These are phyloP conservation scores for Panopea generosa DNA, from an alignment of 2,888 invertebrate species.

Conservation along the genomic window DNA sequence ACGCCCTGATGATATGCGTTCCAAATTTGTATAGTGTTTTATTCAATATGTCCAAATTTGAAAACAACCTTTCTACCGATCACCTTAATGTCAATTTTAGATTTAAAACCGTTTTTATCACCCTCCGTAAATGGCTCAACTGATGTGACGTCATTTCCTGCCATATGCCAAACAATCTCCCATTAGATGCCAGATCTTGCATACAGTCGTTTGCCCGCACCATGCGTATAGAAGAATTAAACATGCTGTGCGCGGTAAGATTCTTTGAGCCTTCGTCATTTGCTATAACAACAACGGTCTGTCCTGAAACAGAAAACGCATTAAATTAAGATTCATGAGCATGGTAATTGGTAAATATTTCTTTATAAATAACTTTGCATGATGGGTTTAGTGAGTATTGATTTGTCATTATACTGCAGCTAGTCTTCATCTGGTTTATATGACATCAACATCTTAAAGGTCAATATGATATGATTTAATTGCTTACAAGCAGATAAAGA, in stretches of 20 bases:
- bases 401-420: too few species aligned
- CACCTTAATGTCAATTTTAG: slow-evolving; percentile 26
- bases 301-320: slow-evolving; percentile 63
- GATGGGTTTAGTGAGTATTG: too few species aligned
- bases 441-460: too few species aligned
- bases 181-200: slow-evolving; percentile 77
- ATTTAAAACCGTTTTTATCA: slow-evolving; percentile 68
- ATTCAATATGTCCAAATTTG: neutral
- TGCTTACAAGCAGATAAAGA: too few species aligned
- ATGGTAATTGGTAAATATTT: too few species aligned
- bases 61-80: neutral
- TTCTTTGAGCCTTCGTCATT: slow-evolving; percentile 79
- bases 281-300: slow-evolving; percentile 71
- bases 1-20: too few species aligned
- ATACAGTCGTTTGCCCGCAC: slow-evolving; percentile 74
- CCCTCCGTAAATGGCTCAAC: slow-evolving; percentile 76
- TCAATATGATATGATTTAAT: too few species aligned
- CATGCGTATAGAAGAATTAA: slow-evolving; percentile 74
- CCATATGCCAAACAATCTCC: slow-evolving; percentile 76
- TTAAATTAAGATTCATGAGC: too few species aligned
- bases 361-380: too few species aligned
- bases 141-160: slow-evolving; percentile 79
- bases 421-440: too few species aligned
- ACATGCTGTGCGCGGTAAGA: slow-evolving; percentile 75
- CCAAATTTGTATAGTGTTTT: too few species aligned